phyloP scores from a whole-genome alignment of 2,797 vertebrate species.

The Champsocephalus gunnari region DNA sequence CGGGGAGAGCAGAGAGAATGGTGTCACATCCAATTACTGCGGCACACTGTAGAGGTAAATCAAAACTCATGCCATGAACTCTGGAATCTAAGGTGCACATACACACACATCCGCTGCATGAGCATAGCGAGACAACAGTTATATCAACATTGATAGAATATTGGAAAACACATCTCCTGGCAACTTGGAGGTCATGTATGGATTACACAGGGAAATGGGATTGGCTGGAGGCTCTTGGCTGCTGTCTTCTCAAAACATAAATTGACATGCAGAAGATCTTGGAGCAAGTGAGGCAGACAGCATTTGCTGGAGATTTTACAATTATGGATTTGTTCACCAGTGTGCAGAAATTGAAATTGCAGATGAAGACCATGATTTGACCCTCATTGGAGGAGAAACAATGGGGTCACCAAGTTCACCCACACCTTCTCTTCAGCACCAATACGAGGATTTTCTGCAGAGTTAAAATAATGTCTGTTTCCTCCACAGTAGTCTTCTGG shows the following conservation, averaged over 20 bases:
- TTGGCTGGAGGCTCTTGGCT: conserved; percentile 70
- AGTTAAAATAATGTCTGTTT: conserved; percentile 65
- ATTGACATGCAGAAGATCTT: conserved; percentile 69
- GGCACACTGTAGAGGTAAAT: conserved; percentile 81
- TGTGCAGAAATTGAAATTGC: conserved; percentile 66
- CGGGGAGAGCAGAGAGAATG: conserved; percentile 78
- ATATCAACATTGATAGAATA: conserved; percentile 77
- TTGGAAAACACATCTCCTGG: conserved; percentile 70
- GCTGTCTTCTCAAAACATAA: conserved; percentile 67
- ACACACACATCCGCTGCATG: conserved; percentile 28
- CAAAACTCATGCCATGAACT: conserved; percentile 78
- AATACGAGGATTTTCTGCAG: conserved; percentile 43
- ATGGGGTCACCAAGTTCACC: conserved; percentile 56
- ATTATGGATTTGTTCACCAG: conserved; percentile 73
- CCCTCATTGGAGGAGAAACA: conserved; percentile 41
- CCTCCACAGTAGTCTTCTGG: conserved; percentile 64
- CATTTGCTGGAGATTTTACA: conserved; percentile 51
- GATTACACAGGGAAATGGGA: conserved; percentile 74
- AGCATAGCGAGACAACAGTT: conserved; percentile 58
- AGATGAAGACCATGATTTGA: conserved; percentile 60
- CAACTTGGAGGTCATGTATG: conserved; percentile 75
- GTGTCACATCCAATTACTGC: conserved; percentile 85
- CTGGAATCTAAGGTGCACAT: conserved; percentile 57
- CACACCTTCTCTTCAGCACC: conserved; percentile 47
- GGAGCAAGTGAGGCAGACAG: conserved; percentile 46